These are phyloP conservation scores for mouse (Mus musculus) DNA, from an alignment of 2,113 vertebrate genomes.

Conservation along the genomic window GRCm39 chr6:111854001-111854500, in stretches of 20 bases:
- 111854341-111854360: neutral
- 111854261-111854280: neutral
- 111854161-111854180: neutral
- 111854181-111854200: neutral
- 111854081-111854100: neutral
- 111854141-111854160: neutral
- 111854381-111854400: neutral
- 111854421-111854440: neutral
- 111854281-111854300: neutral
- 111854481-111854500: neutral
- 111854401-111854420: neutral
- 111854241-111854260: neutral
- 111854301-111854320: neutral
- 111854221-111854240: no score
- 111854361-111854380: neutral
- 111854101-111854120: neutral
- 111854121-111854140: neutral
- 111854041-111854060: neutral
- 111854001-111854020: neutral
- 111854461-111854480: neutral
- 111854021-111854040: neutral
- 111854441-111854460: neutral
- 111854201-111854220: neutral
- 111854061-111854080: neutral
- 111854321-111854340: neutral